A percentile compares a stretch with the other conserved stretches of the same genome.
Evolutionary conservation across 2,797 vertebrate genomes (phyloP).

Genomic region (Prunella strophiata): DNA sequence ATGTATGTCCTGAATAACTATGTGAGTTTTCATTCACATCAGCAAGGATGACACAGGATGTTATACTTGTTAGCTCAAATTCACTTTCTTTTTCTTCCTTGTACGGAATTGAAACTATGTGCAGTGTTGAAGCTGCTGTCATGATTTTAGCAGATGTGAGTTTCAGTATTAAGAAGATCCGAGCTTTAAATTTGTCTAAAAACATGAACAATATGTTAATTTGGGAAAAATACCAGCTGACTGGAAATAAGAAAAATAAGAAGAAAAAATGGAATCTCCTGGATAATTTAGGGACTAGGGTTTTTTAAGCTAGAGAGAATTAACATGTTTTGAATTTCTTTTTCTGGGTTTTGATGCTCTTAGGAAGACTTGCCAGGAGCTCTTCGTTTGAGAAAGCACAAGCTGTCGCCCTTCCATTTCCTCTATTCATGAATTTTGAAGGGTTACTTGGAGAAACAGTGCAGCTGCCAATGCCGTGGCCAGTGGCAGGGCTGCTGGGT

Average conservation of each 20-base stretch:
- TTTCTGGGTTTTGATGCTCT: neutral
- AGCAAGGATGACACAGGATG: neutral
- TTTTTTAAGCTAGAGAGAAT: neutral
- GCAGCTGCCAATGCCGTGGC: neutral
- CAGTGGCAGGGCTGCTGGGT: neutral
- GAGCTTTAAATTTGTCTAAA: neutral
- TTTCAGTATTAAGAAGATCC: neutral
- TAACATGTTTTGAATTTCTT: neutral
- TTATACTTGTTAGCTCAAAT: neutral
- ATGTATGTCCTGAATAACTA: neutral
- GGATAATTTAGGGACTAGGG: neutral
- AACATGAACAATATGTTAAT: neutral
- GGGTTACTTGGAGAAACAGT: neutral
- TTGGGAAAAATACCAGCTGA: neutral
- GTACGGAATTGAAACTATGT: neutral
- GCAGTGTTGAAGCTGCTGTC: neutral
- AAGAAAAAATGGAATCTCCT: neutral
- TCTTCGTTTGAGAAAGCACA: fast-evolving
- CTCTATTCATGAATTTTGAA: neutral
- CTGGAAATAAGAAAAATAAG: neutral
- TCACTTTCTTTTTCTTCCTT: neutral
- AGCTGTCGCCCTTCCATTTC: neutral
- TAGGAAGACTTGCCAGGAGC: neutral
- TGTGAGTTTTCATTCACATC: neutral
- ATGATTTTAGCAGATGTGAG: neutral